Evolutionary conservation across 1,140 invertebrate genomes (phyloP).

Genomic region (Dinothrombium tinctorium): DNA sequence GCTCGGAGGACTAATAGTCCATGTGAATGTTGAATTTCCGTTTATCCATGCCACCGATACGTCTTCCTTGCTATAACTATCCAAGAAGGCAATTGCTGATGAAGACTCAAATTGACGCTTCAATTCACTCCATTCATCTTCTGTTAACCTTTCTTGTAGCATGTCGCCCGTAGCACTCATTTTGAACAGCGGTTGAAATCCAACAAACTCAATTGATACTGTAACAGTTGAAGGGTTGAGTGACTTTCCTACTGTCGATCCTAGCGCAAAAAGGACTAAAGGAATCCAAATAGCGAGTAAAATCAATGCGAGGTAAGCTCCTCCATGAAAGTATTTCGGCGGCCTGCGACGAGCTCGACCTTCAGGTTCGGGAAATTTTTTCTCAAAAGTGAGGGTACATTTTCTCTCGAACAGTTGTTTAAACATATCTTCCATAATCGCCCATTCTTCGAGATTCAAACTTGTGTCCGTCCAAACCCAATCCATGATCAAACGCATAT

Average conservation of each 20-base stretch:
- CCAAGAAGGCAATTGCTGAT: conserved; percentile 58
- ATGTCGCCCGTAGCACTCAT: conserved; percentile 59
- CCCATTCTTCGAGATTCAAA: conserved; percentile 90
- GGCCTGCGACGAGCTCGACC: conserved; percentile 51
- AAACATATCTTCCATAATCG: conserved; percentile 99
- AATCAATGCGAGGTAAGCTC: conserved; percentile 56
- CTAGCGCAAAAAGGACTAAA: conserved; percentile 77
- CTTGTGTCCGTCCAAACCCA: conserved; percentile 99
- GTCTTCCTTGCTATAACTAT: conserved; percentile 62
- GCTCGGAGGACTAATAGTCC: conserved; percentile 81
- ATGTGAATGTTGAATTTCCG: conserved; percentile 57
- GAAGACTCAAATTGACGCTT: no score
- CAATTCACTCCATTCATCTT: no score
- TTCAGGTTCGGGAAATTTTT: conserved; percentile 67
- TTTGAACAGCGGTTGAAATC: conserved; percentile 54
- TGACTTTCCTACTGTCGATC: conserved; percentile 67
- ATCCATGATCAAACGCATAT: conserved; percentile 86
- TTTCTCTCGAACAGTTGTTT: conserved; percentile 83
- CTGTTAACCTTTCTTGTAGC: no score
- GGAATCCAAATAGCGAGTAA: conserved; percentile 89
- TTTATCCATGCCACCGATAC: conserved; percentile 53
- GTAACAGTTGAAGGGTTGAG: conserved; percentile 66
- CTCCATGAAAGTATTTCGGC: conserved; percentile 74
- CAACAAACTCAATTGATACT: conserved; percentile 54
- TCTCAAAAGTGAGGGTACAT: conserved; percentile 68